phyloP scores from a whole-genome alignment of 1,140 invertebrate species.

The Augochlora pura region DNA sequence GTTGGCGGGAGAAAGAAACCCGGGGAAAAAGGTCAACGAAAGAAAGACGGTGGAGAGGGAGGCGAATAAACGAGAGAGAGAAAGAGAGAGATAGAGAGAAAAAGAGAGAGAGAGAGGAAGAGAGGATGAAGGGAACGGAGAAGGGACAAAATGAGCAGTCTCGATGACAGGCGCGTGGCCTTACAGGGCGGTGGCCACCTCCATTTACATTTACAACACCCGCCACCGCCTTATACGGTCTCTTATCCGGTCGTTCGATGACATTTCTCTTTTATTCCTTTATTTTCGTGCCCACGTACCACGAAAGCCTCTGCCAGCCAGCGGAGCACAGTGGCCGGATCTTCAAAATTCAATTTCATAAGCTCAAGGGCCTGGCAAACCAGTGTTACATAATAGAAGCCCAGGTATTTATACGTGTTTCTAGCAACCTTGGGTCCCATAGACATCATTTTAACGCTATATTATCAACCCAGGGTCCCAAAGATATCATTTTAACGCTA shows the following conservation, averaged over 20 bases:
- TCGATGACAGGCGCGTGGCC: constrained; percentile 71
- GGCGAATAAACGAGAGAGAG: too few species aligned
- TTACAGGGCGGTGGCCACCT: constrained; percentile 69
- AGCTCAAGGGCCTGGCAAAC: too few species aligned
- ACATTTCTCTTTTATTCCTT: constrained; percentile 67
- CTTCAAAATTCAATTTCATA: too few species aligned
- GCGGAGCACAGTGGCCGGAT: too few species aligned
- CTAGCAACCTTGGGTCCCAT: too few species aligned
- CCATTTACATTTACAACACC: constrained; percentile 75
- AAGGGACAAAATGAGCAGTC: constrained; percentile 51
- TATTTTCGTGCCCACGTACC: constrained; percentile 41
- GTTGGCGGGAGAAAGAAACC: neutral
- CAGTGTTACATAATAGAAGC: too few species aligned
- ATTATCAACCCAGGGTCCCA: too few species aligned
- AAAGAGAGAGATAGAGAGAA: neutral
- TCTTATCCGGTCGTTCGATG: constrained; percentile 68
- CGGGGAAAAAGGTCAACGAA: too few species aligned
- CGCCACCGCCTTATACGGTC: constrained; percentile 69
- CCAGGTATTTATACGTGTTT: too few species aligned
- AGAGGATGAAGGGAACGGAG: neutral
- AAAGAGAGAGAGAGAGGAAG: neutral
- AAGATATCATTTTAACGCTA: too few species aligned
- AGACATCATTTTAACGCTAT: too few species aligned
- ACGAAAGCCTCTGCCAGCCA: constrained; percentile 26
- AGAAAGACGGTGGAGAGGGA: neutral